phyloP scores from a whole-genome alignment of 2,113 vertebrate genomes.

The Melierax canorus region DNA sequence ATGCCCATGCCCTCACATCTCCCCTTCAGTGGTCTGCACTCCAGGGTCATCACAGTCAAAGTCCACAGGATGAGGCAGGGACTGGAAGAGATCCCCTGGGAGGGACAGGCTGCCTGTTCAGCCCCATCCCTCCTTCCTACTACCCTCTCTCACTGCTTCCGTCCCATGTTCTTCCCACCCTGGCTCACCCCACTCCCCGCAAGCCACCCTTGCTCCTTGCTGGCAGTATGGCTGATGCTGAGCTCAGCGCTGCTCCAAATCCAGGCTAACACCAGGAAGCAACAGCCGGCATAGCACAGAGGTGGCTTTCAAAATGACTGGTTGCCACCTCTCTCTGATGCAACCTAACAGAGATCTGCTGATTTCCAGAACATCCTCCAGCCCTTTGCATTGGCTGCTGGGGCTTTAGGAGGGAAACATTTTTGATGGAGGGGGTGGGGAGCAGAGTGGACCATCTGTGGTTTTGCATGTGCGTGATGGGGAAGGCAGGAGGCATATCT shows the following conservation, averaged over 20 bases:
- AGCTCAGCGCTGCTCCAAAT: not conserved
- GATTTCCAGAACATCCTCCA: not conserved
- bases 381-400: not conserved
- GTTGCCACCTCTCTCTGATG: not conserved
- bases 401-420: not conserved
- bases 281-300: not conserved
- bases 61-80: not conserved
- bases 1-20: fast-evolving
- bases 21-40: not conserved
- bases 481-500: not conserved
- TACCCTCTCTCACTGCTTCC: not conserved
- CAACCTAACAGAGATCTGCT: not conserved
- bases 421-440: not conserved
- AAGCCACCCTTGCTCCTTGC: not conserved
- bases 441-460: not conserved
- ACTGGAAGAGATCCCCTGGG: not conserved
- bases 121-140: not conserved
- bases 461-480: not conserved
- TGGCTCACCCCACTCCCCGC: not conserved
- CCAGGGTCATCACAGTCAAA: not conserved
- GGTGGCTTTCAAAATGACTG: not conserved
- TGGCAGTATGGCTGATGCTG: not conserved
- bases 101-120: not conserved
- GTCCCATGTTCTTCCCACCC: not conserved
- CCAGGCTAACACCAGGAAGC: not conserved